Conservation (phyloP, 35 echinoderm and acorn worm species). For the Holothuria glaberrima region DNA sequence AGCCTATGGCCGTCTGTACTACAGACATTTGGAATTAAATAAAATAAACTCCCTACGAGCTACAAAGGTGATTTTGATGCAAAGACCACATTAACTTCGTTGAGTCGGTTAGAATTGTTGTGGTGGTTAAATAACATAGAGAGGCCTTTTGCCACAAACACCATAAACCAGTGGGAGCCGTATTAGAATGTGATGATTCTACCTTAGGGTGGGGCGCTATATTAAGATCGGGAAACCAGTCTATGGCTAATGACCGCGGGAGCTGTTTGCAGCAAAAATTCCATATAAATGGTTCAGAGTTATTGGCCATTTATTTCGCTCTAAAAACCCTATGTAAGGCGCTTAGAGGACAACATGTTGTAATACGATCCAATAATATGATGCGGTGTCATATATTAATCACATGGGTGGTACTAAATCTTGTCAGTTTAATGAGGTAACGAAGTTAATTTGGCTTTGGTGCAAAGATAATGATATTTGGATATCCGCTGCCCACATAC, state of each 20-base stretch:
- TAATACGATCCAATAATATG: conserved; percentile 48
- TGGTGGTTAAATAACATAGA: conserved; percentile 45
- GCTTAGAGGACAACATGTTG: conserved; percentile 29
- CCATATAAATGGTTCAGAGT: conserved; percentile 42
- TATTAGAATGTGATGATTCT: too few relatives aligned
- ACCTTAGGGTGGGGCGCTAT: too few relatives aligned
- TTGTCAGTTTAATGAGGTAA: too few relatives aligned
- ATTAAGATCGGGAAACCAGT: too few relatives aligned
- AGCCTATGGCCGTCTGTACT: conserved; percentile 39
- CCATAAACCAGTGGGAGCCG: conserved; percentile 40
- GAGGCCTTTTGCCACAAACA: conserved; percentile 26
- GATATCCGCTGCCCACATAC: too few relatives aligned
- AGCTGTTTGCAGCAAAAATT: neutral
- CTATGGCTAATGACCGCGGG: too few relatives aligned
- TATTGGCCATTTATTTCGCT: too few relatives aligned
- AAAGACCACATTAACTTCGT: conserved; percentile 30
- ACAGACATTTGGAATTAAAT: conserved; percentile 36
- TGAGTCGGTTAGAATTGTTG: conserved; percentile 41
- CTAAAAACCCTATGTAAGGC: conserved; percentile 41
- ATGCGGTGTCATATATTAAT: conserved; percentile 64
- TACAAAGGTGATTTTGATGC: conserved; percentile 28
- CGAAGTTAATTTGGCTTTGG: too few relatives aligned
- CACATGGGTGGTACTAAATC: too few relatives aligned
- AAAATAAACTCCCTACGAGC: conserved; percentile 17
- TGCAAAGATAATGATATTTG: too few relatives aligned